Evolutionary conservation across 2,888 invertebrate genomes (phyloP).

Genomic region (Papilio gigon): DNA sequence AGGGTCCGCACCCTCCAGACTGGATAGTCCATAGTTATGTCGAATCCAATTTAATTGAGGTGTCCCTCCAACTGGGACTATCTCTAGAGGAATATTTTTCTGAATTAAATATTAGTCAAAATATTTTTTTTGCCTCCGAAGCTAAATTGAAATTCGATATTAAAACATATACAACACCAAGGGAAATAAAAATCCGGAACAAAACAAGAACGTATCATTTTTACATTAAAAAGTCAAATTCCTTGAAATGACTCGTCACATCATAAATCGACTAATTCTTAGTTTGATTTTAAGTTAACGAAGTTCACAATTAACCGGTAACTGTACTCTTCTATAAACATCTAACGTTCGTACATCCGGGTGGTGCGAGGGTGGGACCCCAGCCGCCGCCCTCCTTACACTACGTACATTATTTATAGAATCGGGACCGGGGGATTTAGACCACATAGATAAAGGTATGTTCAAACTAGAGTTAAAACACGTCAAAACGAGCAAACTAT

Average conservation of each 20-base stretch:
- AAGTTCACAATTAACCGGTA: background rate
- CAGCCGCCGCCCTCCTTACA: background rate
- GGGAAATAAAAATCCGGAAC: background rate
- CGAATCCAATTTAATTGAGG: constrained; percentile 1
- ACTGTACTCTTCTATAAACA: background rate
- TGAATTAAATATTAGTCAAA: no score
- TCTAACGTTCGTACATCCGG: background rate
- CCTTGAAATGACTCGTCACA: no score
- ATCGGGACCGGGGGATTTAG: background rate
- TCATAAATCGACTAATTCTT: background rate
- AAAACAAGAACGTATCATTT: no score
- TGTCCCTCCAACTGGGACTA: background rate
- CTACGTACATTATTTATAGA: background rate
- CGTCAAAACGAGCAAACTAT: background rate
- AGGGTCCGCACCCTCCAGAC: constrained; percentile 23
- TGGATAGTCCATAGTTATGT: background rate
- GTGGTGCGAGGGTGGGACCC: background rate
- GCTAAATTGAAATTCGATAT: background rate
- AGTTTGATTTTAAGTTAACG: background rate
- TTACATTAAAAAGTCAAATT: no score
- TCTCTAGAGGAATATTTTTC: background rate
- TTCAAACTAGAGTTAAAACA: background rate
- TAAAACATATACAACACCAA: background rate
- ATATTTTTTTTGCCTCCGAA: no score
- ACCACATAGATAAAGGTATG: background rate